Base-by-base conservation (phyloP, 2,797 vertebrate genomes). In the Adrianichthys oophorus region DNA sequence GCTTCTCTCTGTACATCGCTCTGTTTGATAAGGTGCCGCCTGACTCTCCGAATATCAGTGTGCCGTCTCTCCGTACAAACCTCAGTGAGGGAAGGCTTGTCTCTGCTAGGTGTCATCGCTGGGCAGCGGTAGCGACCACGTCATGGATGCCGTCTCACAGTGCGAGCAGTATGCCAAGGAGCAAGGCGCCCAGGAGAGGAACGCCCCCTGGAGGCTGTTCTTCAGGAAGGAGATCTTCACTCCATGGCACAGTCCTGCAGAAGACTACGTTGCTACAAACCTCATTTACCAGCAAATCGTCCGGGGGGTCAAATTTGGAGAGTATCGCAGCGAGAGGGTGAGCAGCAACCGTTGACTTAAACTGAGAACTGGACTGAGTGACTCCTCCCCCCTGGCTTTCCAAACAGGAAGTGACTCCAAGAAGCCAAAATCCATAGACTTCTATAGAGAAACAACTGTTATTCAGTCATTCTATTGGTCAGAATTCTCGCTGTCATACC, bases 141-240 rank as follows among this genome's bases (percentile, higher is more conserved):
- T 99, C 70, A 98, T 99, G 98, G 98, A 99, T 0, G 98, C 97
- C 0, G 93, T 99, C 48, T 99, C 96, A 4, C 97, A 99, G 81
- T 99, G 96, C 0, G 98, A 99, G 77, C 96, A 98, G 79, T 98
- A 98, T 0, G 97, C 97, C 55, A 98, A 99, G 78, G 97, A 98
- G 82, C 97, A 98, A 82, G 98, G 97, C 0, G 98, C 96, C 0
- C 96, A 98, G 92, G 98, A 99, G 70, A 93, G 96, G 66, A 98
- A 99, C 0, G 98, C 97, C 0, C 98, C 98, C 0, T 99, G 98
- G 98, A 84, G 96, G 49, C 93, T 99, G 40, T 99, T 98, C 90
- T 98, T 97, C 89, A 92, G 96, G 66, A 98, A 98, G 79, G 97
- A 99, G 90, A 96, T 98, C 83, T 99, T 98, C 83, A 95, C 90